These are phyloP conservation scores for Scomber scombrus DNA, from an alignment of 2,113 vertebrate species.

Conservation along the genomic window DNA sequence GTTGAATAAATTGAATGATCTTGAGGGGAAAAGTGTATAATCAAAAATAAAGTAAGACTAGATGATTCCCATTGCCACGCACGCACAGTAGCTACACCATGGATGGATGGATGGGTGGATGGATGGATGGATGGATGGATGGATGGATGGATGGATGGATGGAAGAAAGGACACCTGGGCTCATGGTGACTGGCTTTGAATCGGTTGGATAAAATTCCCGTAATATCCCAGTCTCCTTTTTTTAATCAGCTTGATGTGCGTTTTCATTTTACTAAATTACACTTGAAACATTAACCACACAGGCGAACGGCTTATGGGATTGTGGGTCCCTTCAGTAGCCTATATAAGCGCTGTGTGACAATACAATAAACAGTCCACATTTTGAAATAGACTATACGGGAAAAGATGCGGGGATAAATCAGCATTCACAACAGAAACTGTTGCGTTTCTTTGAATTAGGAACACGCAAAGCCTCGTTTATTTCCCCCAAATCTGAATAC, in stretches of 20 bases:
- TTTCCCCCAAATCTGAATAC: not conserved
- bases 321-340: conserved; percentile 14
- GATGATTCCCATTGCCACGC: conserved; percentile 61
- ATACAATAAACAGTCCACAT: conserved; percentile 8
- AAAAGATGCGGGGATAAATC: not conserved
- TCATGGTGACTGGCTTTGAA: conserved; percentile 4
- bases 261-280: conserved; percentile 78
- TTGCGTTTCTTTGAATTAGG: not conserved
- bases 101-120: conserved; percentile 22
- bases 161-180: conserved; percentile 21
- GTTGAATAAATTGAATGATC: conserved; percentile 80
- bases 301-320: conserved; percentile 54
- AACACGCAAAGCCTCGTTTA: not conserved
- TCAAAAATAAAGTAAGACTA: conserved; percentile 77
- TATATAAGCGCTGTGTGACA: conserved; percentile 13
- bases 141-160: conserved; percentile 22
- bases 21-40: conserved; percentile 77
- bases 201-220: conserved; percentile 50
- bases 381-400: not conserved
- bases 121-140: conserved; percentile 19
- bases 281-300: conserved; percentile 61
- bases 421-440: not conserved
- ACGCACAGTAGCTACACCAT: not conserved
- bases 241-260: conserved; percentile 80
- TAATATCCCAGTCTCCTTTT: conserved; percentile 55